Evolutionary conservation across 2,797 vertebrate genomes (phyloP).

Genomic region (Lophotriccus pileatus): DNA sequence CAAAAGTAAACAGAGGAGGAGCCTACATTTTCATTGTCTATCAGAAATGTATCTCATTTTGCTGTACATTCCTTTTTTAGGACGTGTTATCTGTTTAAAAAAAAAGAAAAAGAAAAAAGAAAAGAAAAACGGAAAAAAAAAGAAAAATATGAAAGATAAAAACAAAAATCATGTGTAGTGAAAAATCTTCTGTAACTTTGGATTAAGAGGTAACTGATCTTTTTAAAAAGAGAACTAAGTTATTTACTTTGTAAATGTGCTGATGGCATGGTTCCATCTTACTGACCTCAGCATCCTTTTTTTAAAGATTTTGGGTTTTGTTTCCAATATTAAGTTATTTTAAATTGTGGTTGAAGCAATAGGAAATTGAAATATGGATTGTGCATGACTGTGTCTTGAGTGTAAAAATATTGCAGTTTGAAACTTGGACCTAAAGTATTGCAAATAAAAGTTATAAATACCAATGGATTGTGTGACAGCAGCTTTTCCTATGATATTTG

Average conservation of each 20-base stretch:
- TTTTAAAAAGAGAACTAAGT: conserved; percentile 79
- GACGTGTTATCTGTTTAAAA: conserved; percentile 89
- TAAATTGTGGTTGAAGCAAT: conserved; percentile 99
- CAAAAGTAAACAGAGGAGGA: conserved; percentile 67
- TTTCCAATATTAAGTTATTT: conserved; percentile 86
- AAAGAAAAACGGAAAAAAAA: neutral
- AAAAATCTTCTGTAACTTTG: conserved; percentile 93
- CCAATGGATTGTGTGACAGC: neutral
- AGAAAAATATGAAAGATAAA: conserved; percentile 36
- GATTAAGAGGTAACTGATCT: conserved; percentile 84
- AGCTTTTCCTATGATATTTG: neutral
- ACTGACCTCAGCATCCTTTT: conserved; percentile 83
- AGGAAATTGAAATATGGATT: conserved; percentile 98
- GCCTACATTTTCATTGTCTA: conserved; percentile 72
- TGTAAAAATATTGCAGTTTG: conserved; percentile 97
- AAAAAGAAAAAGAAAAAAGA: neutral
- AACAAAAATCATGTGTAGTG: conserved; percentile 85
- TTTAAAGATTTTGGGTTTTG: conserved; percentile 55
- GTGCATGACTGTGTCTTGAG: conserved; percentile 99
- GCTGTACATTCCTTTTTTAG: conserved; percentile 89
- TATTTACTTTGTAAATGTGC: conserved; percentile 92
- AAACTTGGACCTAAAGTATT: conserved; percentile 94
- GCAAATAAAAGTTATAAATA: conserved; percentile 83
- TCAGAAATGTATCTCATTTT: conserved; percentile 80
- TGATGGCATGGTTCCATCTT: conserved; percentile 81